phyloP scores from a whole-genome alignment of 2,888 invertebrate genomes.

The Leptodirus hochenwartii region DNA sequence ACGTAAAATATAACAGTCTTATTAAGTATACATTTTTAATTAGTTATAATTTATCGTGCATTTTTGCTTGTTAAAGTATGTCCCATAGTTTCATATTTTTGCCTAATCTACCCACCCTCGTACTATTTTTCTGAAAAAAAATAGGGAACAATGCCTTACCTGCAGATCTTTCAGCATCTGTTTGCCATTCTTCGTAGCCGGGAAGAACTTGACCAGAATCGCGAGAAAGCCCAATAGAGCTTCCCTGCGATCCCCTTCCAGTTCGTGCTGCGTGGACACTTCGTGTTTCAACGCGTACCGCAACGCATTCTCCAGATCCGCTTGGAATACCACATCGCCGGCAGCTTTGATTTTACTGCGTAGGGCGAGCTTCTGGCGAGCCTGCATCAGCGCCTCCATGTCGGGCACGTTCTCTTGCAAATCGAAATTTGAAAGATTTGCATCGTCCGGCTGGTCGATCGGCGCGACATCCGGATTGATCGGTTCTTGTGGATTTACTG shows the following conservation, averaged over 20 bases:
- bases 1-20: too few relatives aligned
- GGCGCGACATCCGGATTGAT: too few relatives aligned
- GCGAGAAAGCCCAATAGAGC: constrained; percentile 59
- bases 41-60: too few relatives aligned
- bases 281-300: constrained; percentile 69
- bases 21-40: too few relatives aligned
- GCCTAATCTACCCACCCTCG: constrained; percentile 39
- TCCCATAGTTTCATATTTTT: constrained; percentile 18
- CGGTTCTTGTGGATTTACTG: too few relatives aligned
- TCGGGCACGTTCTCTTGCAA: constrained; percentile 19
- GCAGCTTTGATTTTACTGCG: constrained; percentile 22
- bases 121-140: constrained; percentile 31
- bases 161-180: constrained; percentile 43
- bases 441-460: too few relatives aligned
- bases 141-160: too few relatives aligned
- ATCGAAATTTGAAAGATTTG: too few relatives aligned
- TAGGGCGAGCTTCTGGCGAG: constrained; percentile 19
- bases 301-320: constrained; percentile 78
- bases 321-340: constrained; percentile 54
- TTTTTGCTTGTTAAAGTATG: too few relatives aligned
- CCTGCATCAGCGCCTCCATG: constrained; percentile 17
- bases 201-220: constrained; percentile 60
- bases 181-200: constrained; percentile 49
- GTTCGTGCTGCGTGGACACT: constrained; percentile 47
- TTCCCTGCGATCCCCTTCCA: constrained; percentile 50